Conservation (phyloP, 2,888 invertebrate genomes). For the Lissocephala sabroskyi region DNA sequence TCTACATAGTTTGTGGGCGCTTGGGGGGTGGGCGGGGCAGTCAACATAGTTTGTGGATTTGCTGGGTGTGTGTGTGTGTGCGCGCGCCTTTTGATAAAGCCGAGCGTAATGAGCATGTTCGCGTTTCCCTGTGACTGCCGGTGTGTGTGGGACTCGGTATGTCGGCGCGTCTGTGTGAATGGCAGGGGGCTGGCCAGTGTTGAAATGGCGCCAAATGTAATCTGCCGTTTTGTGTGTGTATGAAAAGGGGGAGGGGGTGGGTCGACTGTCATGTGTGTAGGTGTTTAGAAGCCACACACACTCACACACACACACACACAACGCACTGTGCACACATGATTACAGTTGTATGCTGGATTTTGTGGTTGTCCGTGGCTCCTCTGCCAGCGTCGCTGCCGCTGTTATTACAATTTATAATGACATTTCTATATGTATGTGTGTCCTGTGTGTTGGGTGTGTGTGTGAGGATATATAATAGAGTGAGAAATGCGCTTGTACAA, state of each 20-base stretch:
- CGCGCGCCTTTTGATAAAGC: conserved; percentile 50
- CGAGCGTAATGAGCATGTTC: conserved; percentile 58
- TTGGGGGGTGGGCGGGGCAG: conserved; percentile 10
- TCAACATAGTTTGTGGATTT: too few species aligned
- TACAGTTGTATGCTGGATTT: conserved; percentile 65
- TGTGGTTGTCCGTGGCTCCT: conserved; percentile 44
- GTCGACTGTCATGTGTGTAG: conserved; percentile 29
- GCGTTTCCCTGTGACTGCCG: background rate
- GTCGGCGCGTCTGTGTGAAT: conserved; percentile 11
- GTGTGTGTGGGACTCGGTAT: background rate
- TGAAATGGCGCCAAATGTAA: conserved; percentile 62
- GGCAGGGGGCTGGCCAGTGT: conserved; percentile 40
- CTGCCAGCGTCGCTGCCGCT: conserved; percentile 33
- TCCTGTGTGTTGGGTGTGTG: conserved; percentile 12
- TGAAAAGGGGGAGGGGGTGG: conserved; percentile 12
- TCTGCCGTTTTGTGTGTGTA: conserved; percentile 7
- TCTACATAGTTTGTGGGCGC: conserved; percentile 46
- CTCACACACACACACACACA: conserved; percentile 16
- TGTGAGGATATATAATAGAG: conserved; percentile 36
- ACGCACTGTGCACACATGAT: conserved; percentile 56
- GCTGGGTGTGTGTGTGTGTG: conserved; percentile 28
- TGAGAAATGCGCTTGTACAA: conserved; percentile 46
- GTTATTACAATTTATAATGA: conserved; percentile 69
- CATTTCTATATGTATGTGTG: conserved; percentile 42
- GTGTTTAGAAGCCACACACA: conserved; percentile 50